Percentiles rank a stretch among this genome's conserved stretches.
Conservation (phyloP, 2,797 vertebrate genomes). For the Lates japonicus region DNA sequence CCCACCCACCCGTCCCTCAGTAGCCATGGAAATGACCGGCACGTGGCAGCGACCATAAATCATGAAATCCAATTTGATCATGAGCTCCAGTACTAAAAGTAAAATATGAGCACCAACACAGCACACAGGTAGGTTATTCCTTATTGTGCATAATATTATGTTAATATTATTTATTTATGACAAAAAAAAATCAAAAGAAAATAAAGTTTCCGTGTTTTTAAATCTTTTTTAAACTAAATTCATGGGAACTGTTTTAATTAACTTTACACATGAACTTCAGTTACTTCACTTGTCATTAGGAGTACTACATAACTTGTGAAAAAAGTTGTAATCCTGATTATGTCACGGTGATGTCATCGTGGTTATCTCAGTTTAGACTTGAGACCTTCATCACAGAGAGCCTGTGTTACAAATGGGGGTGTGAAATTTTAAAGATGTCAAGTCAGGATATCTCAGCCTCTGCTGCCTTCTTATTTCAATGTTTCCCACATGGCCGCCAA, state of each 20-base stretch:
- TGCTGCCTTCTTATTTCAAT: background rate
- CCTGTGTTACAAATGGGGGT: background rate
- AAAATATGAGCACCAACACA: constrained; percentile 80
- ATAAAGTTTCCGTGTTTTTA: constrained; percentile 48
- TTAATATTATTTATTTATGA: constrained; percentile 62
- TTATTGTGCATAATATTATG: constrained; percentile 56
- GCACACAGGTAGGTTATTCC: constrained; percentile 77
- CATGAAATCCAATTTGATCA: constrained; percentile 87
- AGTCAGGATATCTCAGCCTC: background rate
- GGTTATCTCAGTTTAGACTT: background rate
- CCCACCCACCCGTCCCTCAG: constrained; percentile 60
- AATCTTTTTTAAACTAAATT: constrained; percentile 21
- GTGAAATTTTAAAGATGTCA: constrained; percentile 3
- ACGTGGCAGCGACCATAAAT: constrained; percentile 80
- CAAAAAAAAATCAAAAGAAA: constrained; percentile 29
- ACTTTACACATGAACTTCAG: too few species aligned
- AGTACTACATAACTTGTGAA: background rate
- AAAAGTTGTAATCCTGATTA: background rate
- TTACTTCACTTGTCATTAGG: background rate
- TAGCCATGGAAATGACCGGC: constrained; percentile 82
- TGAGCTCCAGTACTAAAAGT: constrained; percentile 79
- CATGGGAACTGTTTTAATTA: constrained; percentile 4
- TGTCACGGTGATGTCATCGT: background rate
- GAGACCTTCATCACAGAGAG: background rate
- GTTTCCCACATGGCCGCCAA: background rate